Percentiles rank a stretch among this genome's conserved stretches.
phyloP scores from a whole-genome alignment of 1,140 invertebrate genomes.

The Trichonephila inaurata region DNA sequence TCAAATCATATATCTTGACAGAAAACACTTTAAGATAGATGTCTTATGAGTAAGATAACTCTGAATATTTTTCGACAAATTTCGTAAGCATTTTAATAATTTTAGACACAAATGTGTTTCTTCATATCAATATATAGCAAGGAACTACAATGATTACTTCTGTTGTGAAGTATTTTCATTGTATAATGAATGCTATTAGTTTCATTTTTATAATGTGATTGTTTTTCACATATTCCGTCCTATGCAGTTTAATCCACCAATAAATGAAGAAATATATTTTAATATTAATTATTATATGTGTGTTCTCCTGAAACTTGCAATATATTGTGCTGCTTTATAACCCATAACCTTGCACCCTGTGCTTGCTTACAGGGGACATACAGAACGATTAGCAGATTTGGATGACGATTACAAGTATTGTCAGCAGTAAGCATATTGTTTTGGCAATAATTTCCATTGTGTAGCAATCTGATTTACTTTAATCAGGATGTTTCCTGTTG shows the following conservation, averaged over 20 bases:
- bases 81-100: too few species aligned
- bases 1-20: too few species aligned
- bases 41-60: too few species aligned
- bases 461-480: slow-evolving; percentile 39
- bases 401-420: slow-evolving; percentile 78
- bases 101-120: too few species aligned
- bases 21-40: too few species aligned
- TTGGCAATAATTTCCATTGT: slow-evolving; percentile 40
- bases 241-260: not conserved
- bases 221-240: not conserved
- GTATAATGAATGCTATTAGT: too few species aligned
- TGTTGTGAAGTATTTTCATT: too few species aligned
- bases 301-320: slow-evolving; percentile 27
- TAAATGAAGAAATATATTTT: not conserved
- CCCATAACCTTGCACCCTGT: slow-evolving; percentile 67
- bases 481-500: slow-evolving; percentile 42
- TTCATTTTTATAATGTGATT: too few species aligned
- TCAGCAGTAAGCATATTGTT: slow-evolving; percentile 75
- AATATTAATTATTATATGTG: slow-evolving; percentile 10
- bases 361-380: slow-evolving; percentile 76
- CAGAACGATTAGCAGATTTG: slow-evolving; percentile 79
- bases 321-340: slow-evolving; percentile 64
- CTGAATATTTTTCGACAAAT: too few species aligned
- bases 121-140: too few species aligned
- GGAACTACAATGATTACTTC: too few species aligned